Evolutionary conservation across 2,797 vertebrate species (phyloP).

Genomic region (Anabacerthia variegaticeps): DNA sequence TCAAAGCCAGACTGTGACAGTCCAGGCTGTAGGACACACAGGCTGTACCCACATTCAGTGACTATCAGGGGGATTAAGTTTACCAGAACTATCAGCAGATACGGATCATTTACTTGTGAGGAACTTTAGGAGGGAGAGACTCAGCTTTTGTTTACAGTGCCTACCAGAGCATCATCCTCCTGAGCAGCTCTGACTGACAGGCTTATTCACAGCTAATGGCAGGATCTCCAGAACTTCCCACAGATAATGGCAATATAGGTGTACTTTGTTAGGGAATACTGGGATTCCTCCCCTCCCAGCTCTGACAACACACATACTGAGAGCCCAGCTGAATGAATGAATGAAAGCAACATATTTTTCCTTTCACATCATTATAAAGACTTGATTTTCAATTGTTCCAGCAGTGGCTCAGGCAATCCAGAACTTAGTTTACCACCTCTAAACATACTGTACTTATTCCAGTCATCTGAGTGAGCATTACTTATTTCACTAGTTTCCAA

Average conservation of each 20-base stretch:
- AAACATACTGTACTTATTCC: neutral
- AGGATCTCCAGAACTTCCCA: constrained; percentile 19
- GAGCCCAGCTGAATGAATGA: neutral
- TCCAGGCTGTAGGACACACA: neutral
- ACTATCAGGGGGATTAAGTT: neutral
- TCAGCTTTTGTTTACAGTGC: neutral
- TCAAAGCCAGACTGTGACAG: neutral
- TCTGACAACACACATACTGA: neutral
- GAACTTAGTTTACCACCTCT: neutral
- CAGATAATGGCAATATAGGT: neutral
- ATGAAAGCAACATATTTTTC: neutral
- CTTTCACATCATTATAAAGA: neutral
- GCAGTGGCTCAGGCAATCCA: neutral
- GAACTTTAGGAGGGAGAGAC: neutral
- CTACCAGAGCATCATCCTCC: neutral
- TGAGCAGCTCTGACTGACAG: neutral
- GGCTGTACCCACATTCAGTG: neutral
- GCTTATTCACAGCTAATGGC: constrained; percentile 28
- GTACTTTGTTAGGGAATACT: neutral
- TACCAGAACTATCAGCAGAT: neutral
- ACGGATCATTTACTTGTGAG: neutral
- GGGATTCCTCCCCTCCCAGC: neutral
- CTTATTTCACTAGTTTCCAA: neutral
- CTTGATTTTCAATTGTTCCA: neutral
- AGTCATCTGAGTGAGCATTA: neutral